Conservation (phyloP, 2,113 vertebrate species). For the Lampris megalopsis region DNA sequence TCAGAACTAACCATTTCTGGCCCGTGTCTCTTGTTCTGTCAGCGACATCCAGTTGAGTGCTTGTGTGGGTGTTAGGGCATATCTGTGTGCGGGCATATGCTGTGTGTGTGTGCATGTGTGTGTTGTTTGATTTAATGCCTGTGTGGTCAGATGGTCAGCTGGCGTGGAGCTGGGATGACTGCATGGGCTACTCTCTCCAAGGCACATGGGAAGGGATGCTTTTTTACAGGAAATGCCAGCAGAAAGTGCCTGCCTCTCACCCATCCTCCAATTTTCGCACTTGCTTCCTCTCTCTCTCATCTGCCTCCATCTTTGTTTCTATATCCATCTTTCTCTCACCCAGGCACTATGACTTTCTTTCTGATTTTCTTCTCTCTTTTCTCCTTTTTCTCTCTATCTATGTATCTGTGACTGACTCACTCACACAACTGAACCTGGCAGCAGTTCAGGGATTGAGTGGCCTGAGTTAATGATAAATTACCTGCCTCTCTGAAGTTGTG, state of each 20-base stretch:
- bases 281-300: constrained; percentile 16
- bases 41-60: neutral
- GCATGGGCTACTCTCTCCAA: constrained; percentile 41
- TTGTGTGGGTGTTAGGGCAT: neutral
- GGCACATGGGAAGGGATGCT: constrained; percentile 65
- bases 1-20: neutral
- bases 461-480: constrained; percentile 69
- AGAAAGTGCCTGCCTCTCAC: constrained; percentile 36
- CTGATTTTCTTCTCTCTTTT: constrained; percentile 9
- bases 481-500: constrained; percentile 51
- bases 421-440: constrained; percentile 66
- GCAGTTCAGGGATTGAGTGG: constrained; percentile 67
- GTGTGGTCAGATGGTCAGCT: constrained; percentile 65
- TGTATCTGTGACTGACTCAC: neutral
- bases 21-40: neutral
- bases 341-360: neutral
- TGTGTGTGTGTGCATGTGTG: constrained; percentile 4
- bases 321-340: constrained; percentile 42
- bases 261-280: constrained; percentile 16
- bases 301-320: constrained; percentile 20
- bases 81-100: constrained; percentile 1
- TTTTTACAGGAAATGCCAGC: constrained; percentile 61
- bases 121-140: constrained; percentile 34
- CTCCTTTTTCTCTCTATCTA: constrained; percentile 36
- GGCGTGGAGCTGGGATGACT: constrained; percentile 48